Percentiles rank a stretch among this genome's conserved stretches.
Conservation (phyloP, 2,888 invertebrate species). For the Leptopilina drosophilae region DNA sequence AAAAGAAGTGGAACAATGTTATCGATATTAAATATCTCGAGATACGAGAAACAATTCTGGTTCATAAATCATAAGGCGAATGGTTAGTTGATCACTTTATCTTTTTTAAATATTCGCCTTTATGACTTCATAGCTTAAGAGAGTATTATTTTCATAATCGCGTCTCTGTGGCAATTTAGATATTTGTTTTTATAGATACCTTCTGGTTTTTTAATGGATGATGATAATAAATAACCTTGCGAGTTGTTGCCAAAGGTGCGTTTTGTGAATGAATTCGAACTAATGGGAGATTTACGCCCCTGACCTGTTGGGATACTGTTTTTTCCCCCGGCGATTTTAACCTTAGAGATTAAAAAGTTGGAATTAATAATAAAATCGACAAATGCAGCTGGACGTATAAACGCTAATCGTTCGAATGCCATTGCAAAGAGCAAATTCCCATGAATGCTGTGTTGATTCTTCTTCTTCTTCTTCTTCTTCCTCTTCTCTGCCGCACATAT, state of each 20-base stretch:
- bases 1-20: constrained; percentile 6
- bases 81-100: constrained; percentile 16
- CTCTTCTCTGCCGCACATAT: constrained; percentile 47
- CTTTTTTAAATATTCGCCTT: background rate
- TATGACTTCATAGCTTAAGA: background rate
- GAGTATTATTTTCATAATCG: background rate
- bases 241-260: background rate
- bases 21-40: background rate
- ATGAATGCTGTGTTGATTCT: constrained; percentile 56
- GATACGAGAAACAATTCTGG: background rate
- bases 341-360: constrained; percentile 28
- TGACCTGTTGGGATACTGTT: constrained; percentile 11
- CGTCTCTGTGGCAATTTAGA: background rate
- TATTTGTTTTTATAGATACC: constrained; percentile 7
- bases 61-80: constrained; percentile 1
- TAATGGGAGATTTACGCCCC: constrained; percentile 38
- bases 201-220: background rate
- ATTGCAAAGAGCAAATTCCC: constrained; percentile 50
- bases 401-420: constrained; percentile 44
- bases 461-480: constrained; percentile 53
- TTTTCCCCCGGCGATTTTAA: constrained; percentile 18
- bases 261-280: constrained; percentile 20
- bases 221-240: background rate
- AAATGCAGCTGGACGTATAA: constrained; percentile 25
- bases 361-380: constrained; percentile 6